phyloP scores from a whole-genome alignment of 2,113 vertebrate genomes.

The Caretta caretta region DNA sequence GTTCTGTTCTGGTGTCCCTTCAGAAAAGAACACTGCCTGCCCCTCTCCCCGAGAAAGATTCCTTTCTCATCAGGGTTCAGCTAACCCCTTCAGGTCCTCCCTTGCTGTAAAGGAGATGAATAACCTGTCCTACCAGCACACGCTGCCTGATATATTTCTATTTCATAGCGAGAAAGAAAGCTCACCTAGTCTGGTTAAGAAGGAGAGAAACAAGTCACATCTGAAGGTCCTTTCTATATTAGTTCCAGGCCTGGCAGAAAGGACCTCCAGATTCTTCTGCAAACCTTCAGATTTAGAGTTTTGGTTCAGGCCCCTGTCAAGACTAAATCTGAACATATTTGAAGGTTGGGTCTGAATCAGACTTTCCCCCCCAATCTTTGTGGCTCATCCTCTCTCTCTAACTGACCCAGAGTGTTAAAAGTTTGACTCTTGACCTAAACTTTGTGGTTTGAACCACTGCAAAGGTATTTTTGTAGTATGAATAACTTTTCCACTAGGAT shows the following conservation, averaged over 20 bases:
- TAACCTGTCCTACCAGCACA: not conserved
- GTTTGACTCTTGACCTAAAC: not conserved
- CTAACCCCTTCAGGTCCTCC: not conserved
- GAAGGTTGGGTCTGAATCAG: not conserved
- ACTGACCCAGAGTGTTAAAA: not conserved
- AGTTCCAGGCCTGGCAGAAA: accelerated
- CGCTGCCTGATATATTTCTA: not conserved
- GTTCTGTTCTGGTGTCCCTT: not conserved
- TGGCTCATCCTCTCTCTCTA: not conserved
- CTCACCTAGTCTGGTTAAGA: not conserved
- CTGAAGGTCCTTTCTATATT: accelerated
- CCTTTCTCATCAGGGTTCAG: not conserved
- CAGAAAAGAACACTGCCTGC: not conserved
- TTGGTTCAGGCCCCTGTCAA: too few relatives aligned
- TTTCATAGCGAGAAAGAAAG: not conserved
- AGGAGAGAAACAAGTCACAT: not conserved
- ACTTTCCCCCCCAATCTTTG: accelerated
- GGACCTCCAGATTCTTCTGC: accelerated
- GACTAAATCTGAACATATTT: not conserved
- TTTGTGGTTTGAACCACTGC: not conserved
- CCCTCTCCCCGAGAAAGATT: not conserved
- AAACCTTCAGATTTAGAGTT: accelerated
- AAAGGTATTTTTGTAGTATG: not conserved
- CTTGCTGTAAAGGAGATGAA: accelerated
- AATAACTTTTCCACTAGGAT: not conserved